Percentiles rank a stretch among this genome's conserved stretches.
phyloP scores from a whole-genome alignment of 1,140 invertebrate genomes.

The Elymnias hypermnestra region DNA sequence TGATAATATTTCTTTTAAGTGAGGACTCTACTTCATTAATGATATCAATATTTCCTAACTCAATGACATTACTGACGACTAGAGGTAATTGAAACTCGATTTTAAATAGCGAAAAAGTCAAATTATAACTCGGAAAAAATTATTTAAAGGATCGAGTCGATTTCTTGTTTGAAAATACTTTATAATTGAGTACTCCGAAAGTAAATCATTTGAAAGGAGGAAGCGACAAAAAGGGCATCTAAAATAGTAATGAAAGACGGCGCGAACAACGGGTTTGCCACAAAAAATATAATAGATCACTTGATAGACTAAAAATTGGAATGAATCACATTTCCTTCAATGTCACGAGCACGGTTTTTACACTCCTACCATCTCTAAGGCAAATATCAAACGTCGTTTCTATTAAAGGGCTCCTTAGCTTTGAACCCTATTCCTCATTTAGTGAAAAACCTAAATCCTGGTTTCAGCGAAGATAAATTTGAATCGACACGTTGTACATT shows the following conservation, averaged over 20 bases:
- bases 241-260: slow-evolving; percentile 19
- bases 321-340: slow-evolving; percentile 23
- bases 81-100: too few species aligned
- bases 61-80: too few species aligned
- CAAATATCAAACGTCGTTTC: too few species aligned
- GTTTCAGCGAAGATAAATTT: too few species aligned
- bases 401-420: too few species aligned
- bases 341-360: slow-evolving; percentile 5
- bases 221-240: slow-evolving; percentile 20
- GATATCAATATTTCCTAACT: too few species aligned
- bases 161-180: not conserved
- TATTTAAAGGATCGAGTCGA: not conserved
- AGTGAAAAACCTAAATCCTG: too few species aligned
- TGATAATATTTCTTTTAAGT: too few species aligned
- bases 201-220: slow-evolving; percentile 34
- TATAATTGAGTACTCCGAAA: not conserved
- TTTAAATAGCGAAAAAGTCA: not conserved
- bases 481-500: too few species aligned
- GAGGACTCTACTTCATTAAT: too few species aligned
- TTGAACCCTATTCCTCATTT: too few species aligned
- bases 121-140: not conserved
- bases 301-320: slow-evolving; percentile 22
- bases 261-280: slow-evolving; percentile 8
- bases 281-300: slow-evolving; percentile 22
- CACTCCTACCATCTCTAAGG: not conserved